Evolutionary conservation across 2,888 invertebrate species (phyloP).

Genomic region (Calameuta idolon): DNA sequence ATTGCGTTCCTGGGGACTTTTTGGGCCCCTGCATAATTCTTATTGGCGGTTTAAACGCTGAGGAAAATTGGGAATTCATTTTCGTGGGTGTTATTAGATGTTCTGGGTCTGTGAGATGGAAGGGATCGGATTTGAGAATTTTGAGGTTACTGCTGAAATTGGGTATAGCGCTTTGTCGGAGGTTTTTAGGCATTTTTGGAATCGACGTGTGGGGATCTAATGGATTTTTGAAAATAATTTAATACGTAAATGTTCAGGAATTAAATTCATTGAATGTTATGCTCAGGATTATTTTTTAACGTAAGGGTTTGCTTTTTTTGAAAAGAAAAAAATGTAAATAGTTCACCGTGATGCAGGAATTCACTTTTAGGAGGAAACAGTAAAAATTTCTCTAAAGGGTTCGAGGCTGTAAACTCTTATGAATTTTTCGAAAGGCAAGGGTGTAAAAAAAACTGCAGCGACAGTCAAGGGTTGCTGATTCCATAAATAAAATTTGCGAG

Average conservation of each 20-base stretch:
- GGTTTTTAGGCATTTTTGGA: too few relatives aligned
- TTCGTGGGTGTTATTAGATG: not conserved
- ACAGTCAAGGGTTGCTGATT: not conserved
- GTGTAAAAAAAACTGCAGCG: not conserved
- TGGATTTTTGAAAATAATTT: not conserved
- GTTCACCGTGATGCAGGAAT: not conserved
- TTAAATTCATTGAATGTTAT: not conserved
- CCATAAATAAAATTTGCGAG: not conserved
- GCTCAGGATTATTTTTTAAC: too few relatives aligned
- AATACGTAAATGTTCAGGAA: not conserved
- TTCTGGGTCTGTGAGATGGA: not conserved
- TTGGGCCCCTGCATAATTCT: not conserved
- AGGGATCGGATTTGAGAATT: not conserved
- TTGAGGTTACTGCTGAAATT: not conserved
- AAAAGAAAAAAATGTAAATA: not conserved
- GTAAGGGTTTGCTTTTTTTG: too few relatives aligned
- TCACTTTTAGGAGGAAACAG: not conserved
- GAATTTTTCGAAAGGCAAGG: not conserved
- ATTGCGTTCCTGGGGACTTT: conserved; percentile 10
- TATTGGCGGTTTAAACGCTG: not conserved
- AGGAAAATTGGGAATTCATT: not conserved
- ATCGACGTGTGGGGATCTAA: too few relatives aligned
- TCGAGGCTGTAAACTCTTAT: not conserved
- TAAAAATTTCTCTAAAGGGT: not conserved
- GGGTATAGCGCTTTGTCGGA: not conserved